phyloP scores from a whole-genome alignment of 2,888 invertebrate genomes.

The Ophion obscuratus region DNA sequence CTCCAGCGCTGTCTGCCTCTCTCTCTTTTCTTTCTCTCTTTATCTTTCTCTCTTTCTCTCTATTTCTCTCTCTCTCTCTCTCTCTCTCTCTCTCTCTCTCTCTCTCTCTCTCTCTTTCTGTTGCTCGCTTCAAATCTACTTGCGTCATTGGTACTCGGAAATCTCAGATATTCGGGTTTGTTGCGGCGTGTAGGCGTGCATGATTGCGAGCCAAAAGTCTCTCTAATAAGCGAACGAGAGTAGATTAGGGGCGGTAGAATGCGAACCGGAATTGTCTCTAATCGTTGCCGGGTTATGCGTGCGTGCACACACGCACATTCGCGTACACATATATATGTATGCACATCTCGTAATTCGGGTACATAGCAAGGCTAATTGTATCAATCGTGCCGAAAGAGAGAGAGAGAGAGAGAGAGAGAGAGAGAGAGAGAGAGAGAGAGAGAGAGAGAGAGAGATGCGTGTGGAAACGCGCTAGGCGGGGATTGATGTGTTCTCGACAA shows the following conservation, averaged over 20 bases:
- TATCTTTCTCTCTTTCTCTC: no score
- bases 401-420: no score
- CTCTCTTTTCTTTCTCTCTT: no score
- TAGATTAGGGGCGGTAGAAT: slow-evolving; percentile 36
- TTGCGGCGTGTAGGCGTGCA: not conserved
- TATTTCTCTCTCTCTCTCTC: no score
- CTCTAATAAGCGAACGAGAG: slow-evolving; percentile 34
- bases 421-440: no score
- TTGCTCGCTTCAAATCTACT: not conserved
- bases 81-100: slow-evolving; percentile 49
- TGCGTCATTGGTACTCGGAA: not conserved
- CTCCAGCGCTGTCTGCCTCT: no score
- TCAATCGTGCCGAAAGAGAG: slow-evolving; percentile 50
- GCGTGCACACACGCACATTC: not conserved
- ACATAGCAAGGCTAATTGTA: slow-evolving; percentile 55
- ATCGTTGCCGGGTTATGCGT: slow-evolving; percentile 42
- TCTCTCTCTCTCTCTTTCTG: slow-evolving; percentile 61
- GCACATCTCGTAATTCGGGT: slow-evolving; percentile 38
- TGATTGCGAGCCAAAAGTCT: slow-evolving; percentile 50
- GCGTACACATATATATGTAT: not conserved
- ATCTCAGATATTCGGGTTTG: not conserved
- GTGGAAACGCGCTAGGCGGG: not conserved
- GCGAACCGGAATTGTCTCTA: slow-evolving; percentile 44
- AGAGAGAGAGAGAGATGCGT: no score
- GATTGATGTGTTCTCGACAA: slow-evolving; percentile 26